These are phyloP conservation scores for Enteromius afrohamiltoni DNA, from an alignment of 2,797 vertebrate genomes.

Conservation along the genomic window DNA sequence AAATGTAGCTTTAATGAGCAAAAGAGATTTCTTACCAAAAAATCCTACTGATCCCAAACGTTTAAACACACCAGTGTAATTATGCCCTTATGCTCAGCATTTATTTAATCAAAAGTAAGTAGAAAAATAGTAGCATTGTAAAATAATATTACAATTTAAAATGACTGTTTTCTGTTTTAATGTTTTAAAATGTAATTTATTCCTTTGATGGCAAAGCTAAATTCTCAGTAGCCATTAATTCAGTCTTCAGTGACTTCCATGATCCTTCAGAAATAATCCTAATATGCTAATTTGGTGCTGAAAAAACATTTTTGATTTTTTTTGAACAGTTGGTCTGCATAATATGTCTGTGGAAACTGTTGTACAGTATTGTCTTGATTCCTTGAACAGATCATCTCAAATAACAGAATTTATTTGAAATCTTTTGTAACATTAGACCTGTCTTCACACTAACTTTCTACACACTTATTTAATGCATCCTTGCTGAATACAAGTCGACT, in stretches of 20 bases:
- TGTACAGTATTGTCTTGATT: not conserved
- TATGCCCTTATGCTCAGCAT: not conserved
- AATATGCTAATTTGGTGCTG: not conserved
- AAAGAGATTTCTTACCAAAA: no score
- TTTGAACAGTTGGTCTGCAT: not conserved
- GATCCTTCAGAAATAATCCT: not conserved
- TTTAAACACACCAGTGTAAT: no score
- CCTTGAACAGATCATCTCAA: not conserved
- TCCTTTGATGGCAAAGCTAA: not conserved
- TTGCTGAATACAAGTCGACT: not conserved
- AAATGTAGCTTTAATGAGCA: no score
- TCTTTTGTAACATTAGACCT: not conserved
- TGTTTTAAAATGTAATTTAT: not conserved
- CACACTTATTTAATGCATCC: not conserved
- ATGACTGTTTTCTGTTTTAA: not conserved
- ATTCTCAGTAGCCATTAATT: not conserved
- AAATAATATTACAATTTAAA: not conserved
- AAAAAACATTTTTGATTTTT: not conserved
- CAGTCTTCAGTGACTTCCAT: not conserved
- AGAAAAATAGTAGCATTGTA: not conserved
- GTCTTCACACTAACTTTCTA: not conserved
- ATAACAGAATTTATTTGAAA: not conserved
- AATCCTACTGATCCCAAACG: no score
- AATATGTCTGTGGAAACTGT: not conserved
- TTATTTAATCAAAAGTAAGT: not conserved